These are phyloP conservation scores for Monopis laevigella DNA, from an alignment of 2,888 invertebrate species.

Conservation along the genomic window DNA sequence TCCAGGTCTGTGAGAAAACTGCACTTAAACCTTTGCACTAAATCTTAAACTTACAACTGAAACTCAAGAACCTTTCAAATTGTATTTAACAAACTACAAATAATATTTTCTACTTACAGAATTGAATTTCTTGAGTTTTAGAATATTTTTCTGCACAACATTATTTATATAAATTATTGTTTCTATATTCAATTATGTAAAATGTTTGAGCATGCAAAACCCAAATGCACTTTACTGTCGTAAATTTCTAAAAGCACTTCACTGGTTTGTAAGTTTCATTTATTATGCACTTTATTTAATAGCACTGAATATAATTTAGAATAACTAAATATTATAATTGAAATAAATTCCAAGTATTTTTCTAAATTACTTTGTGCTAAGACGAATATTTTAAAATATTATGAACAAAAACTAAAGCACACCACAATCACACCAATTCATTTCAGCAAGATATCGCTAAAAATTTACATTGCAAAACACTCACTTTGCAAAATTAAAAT, in stretches of 20 bases:
- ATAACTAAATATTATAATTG: too few relatives aligned
- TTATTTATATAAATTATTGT: background rate
- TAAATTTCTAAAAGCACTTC: slow-evolving; percentile 4
- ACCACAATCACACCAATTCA: slow-evolving; percentile 23
- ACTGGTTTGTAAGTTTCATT: background rate
- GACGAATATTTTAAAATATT: too few relatives aligned
- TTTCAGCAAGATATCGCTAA: slow-evolving; percentile 26
- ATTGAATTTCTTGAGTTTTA: slow-evolving; percentile 16
- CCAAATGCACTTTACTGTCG: slow-evolving; percentile 10
- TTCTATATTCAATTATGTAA: background rate
- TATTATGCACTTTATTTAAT: background rate
- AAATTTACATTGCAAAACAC: slow-evolving; percentile 56
- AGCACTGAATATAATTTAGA: too few relatives aligned
- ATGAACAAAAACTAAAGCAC: slow-evolving; percentile 8
- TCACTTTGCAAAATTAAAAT: slow-evolving; percentile 65
- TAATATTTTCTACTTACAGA: too few relatives aligned
- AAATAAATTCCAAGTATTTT: too few relatives aligned
- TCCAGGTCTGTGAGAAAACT: slow-evolving; percentile 3
- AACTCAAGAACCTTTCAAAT: slow-evolving; percentile 32
- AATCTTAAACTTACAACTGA: slow-evolving; percentile 27
- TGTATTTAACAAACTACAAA: too few relatives aligned
- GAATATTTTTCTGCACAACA: slow-evolving; percentile 21
- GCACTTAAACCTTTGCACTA: slow-evolving; percentile 7
- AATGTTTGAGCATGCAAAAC: slow-evolving; percentile 12
- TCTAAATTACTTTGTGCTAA: too few relatives aligned